Evolutionary conservation across 2,888 invertebrate species (phyloP), one percentile per base, ranked within the genome.

Genomic region (Autographa gamma): DNA sequence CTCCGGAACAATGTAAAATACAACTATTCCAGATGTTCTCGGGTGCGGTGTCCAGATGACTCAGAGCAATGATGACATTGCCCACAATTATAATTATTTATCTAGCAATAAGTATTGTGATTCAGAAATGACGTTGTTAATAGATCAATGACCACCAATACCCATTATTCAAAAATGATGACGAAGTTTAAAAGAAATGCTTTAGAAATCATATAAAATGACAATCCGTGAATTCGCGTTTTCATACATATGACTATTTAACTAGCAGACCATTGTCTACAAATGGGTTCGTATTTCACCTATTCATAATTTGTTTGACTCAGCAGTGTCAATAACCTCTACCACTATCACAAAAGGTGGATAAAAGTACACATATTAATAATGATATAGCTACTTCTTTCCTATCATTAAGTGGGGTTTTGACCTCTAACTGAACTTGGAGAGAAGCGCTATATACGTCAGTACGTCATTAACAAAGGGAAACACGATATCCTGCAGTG

Each of bases 241-340:
- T 25, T 11, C 18, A 2, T 25, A 19, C 11, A 56, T 5, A 54
- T 19, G 9, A 25, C 9, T 56, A 8, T 8, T 25, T 19, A 4
- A 19, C n/a, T 3, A 4, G 13, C 25, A 19, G n/a, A 25, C 25
- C 13, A 11, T 56, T 25, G 19, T 19, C 25, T 13, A 0, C 54
- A 56, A 56, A 56, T 56, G 54, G 19, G 5, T 56, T 25, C 59
- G 25, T n/a, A 16, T 59, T 59, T 32, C 32, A 59, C 31, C 19
- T 14, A 58, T 58, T 59, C 59, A 59, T 32, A 8, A 16, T n/a
- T n/a, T 48, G 25, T 58, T 11, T 59, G 32, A 59, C 32, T 31
- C 31, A 31, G 4, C 34, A 60, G 38, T 54, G 63, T 60, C 59
- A 69, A 60, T 41, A 41, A 66, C 66, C 61, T 66, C 7, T 14